phyloP scores from a whole-genome alignment of 2,888 invertebrate species.

The Doris montereyensis region DNA sequence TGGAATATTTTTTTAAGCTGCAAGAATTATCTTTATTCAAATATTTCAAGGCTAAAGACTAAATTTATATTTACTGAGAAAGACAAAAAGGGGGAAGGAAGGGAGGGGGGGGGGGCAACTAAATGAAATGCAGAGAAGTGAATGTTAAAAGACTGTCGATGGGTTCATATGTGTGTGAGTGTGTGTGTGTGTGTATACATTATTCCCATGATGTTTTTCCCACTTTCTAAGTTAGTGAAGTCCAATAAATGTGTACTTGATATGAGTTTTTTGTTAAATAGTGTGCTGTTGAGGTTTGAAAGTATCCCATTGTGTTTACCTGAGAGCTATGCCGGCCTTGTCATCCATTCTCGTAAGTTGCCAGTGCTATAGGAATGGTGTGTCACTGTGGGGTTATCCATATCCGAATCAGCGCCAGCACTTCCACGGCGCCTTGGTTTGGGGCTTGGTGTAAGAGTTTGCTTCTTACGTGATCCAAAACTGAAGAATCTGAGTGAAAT shows the following conservation, averaged over 20 bases:
- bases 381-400: conserved; percentile 45
- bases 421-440: conserved; percentile 71
- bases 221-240: not conserved
- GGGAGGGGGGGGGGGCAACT: too few relatives aligned
- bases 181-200: too few relatives aligned
- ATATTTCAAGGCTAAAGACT: too few relatives aligned
- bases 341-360: conserved; percentile 80
- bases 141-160: too few relatives aligned
- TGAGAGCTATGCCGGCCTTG: conserved; percentile 46
- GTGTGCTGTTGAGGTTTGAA: not conserved
- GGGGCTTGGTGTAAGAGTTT: conserved; percentile 78
- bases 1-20: too few relatives aligned
- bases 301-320: conserved; percentile 49
- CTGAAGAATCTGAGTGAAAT: conserved; percentile 91
- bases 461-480: conserved; percentile 90
- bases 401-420: conserved; percentile 57
- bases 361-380: conserved; percentile 92
- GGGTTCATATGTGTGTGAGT: too few relatives aligned
- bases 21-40: too few relatives aligned
- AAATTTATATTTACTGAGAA: too few relatives aligned
- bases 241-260: not conserved
- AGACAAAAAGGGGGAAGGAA: too few relatives aligned
- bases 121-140: too few relatives aligned
- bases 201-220: not conserved
- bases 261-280: too few relatives aligned